phyloP scores from a whole-genome alignment of 2,797 vertebrate genomes.

The Triplophysa bombifrons region DNA sequence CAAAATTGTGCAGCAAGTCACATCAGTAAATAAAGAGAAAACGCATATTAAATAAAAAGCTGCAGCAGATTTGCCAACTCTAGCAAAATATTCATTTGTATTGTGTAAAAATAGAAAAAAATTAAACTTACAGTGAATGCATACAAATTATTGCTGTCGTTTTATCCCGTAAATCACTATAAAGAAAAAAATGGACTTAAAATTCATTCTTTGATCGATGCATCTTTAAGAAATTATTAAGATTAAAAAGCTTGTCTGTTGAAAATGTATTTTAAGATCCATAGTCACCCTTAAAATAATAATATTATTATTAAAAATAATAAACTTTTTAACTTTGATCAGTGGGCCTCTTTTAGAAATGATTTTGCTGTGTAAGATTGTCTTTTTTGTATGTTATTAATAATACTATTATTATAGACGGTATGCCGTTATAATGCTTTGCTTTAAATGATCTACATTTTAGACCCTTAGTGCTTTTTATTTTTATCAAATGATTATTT shows the following conservation, averaged over 20 bases:
- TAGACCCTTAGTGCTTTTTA: background rate
- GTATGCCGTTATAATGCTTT: background rate
- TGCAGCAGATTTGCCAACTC: conserved; percentile 30
- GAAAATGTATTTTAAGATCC: conserved; percentile 13
- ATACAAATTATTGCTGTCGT: background rate
- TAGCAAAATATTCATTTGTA: background rate
- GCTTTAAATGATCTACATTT: background rate
- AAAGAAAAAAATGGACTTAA: too few relatives aligned
- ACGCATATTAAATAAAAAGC: conserved; percentile 46
- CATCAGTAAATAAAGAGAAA: conserved; percentile 14
- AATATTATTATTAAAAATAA: too few relatives aligned
- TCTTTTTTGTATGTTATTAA: too few relatives aligned
- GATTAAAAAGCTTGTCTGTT: background rate
- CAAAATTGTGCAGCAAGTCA: conserved; percentile 52
- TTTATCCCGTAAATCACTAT: too few relatives aligned
- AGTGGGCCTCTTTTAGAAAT: too few relatives aligned
- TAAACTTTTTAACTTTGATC: too few relatives aligned
- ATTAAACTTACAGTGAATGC: background rate
- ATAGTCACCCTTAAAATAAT: background rate
- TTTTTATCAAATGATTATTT: background rate
- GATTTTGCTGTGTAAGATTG: too few relatives aligned
- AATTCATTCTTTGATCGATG: too few relatives aligned
- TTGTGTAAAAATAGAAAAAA: background rate
- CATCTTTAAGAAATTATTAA: too few relatives aligned
- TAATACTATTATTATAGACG: too few relatives aligned